A percentile compares a stretch with the other conserved stretches of the same genome.
Evolutionary conservation across 2,797 vertebrate genomes (phyloP).

Genomic region (Chelon labrosus): DNA sequence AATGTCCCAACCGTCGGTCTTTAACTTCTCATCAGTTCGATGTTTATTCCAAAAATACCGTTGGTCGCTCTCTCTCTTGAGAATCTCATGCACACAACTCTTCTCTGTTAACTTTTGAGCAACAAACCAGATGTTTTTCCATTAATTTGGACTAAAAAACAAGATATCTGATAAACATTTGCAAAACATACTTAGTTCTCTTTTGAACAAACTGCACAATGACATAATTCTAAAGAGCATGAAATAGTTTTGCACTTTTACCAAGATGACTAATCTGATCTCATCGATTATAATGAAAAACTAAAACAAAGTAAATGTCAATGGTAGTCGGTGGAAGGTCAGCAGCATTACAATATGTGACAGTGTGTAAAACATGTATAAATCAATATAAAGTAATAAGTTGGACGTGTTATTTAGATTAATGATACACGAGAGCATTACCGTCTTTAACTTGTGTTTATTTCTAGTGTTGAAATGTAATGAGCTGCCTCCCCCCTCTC

Average conservation of each 20-base stretch:
- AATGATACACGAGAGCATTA: neutral
- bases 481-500: conserved; percentile 47
- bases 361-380: neutral
- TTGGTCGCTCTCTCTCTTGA: no score
- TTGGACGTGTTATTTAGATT: conserved; percentile 1
- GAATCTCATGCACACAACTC: no score
- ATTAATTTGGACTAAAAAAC: no score
- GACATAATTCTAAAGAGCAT: no score
- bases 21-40: no score
- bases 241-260: neutral
- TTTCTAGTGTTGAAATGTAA: conserved; percentile 58
- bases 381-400: neutral
- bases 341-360: neutral
- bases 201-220: no score
- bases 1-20: no score
- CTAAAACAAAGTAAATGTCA: neutral
- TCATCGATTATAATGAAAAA: neutral
- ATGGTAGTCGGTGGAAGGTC: neutral
- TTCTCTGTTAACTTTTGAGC: no score
- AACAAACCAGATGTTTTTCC: no score
- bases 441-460: conserved; percentile 22
- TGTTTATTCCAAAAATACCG: no score
- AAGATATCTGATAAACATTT: no score
- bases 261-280: neutral
- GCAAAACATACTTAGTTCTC: no score